Evolutionary conservation across 2,888 invertebrate genomes (phyloP).

Genomic region (Deroplatys truncata): DNA sequence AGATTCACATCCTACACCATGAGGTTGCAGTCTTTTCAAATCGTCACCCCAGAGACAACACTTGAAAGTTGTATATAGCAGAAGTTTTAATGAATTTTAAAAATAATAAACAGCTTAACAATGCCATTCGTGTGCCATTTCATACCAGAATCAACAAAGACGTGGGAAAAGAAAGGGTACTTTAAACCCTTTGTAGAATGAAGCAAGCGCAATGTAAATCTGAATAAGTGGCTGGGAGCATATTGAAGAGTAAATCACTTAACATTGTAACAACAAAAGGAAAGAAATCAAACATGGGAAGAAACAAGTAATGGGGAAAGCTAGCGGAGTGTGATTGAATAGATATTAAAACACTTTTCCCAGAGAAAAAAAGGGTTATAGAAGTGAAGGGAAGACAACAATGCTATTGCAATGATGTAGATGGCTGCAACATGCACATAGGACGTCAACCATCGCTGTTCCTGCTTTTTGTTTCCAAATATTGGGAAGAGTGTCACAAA

Average conservation of each 20-base stretch:
- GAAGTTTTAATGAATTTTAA: not conserved
- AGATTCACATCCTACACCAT: too few species aligned
- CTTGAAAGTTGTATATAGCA: too few species aligned
- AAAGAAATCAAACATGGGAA: not conserved
- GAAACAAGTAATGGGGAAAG: not conserved
- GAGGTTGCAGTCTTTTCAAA: too few species aligned
- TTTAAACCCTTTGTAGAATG: not conserved
- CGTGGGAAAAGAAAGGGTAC: too few species aligned
- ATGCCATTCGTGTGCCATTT: not conserved
- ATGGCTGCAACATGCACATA: too few species aligned
- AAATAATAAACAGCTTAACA: not conserved
- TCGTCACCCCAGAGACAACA: too few species aligned
- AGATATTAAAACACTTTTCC: not conserved
- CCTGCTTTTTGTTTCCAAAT: too few species aligned
- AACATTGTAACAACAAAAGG: not conserved
- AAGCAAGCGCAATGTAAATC: not conserved
- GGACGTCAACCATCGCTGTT: too few species aligned
- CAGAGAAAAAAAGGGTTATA: too few species aligned
- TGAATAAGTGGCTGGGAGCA: not conserved
- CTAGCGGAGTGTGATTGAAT: not conserved
- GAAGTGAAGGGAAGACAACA: not conserved
- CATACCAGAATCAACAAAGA: not conserved
- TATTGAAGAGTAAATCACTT: not conserved
- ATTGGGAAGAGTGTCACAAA: too few species aligned
- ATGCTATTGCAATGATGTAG: not conserved